Percentiles rank a stretch among this genome's conserved stretches.
phyloP scores from a whole-genome alignment of 2,113 vertebrate species.

The Lynx canadensis region DNA sequence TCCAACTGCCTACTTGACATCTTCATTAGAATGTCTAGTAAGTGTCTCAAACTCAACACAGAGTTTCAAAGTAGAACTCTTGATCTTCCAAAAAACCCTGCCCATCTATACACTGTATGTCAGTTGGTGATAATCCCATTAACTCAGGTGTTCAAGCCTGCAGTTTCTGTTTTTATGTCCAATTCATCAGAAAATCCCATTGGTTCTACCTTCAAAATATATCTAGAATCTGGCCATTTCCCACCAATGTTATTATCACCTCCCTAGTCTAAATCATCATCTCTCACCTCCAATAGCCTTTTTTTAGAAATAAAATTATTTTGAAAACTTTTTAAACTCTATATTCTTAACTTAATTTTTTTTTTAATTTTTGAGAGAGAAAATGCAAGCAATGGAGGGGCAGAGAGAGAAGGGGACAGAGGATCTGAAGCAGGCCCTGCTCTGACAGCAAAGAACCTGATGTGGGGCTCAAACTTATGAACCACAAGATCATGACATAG shows the following conservation, averaged over 20 bases:
- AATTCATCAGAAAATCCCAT: neutral
- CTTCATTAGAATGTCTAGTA: neutral
- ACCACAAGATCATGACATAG: neutral
- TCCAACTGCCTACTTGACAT: neutral
- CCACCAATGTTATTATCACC: neutral
- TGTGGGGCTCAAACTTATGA: neutral
- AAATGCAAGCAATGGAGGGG: neutral
- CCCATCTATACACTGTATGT: no score
- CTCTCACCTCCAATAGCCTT: neutral
- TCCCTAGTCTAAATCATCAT: neutral
- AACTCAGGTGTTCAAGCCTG: neutral
- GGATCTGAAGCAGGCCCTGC: neutral
- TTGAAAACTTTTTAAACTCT: constrained; percentile 11
- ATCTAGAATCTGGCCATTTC: neutral
- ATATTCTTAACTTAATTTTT: neutral
- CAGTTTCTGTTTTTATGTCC: neutral
- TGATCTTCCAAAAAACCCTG: neutral
- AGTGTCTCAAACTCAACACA: neutral
- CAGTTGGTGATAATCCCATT: neutral
- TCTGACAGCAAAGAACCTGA: rapidly evolving
- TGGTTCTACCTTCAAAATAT: neutral
- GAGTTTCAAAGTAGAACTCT: neutral
- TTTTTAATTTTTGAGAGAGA: neutral
- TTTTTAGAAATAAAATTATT: constrained; percentile 31
- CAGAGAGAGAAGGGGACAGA: neutral